phyloP scores from a whole-genome alignment of 2,797 vertebrate genomes.

The Scyliorhinus canicula region DNA sequence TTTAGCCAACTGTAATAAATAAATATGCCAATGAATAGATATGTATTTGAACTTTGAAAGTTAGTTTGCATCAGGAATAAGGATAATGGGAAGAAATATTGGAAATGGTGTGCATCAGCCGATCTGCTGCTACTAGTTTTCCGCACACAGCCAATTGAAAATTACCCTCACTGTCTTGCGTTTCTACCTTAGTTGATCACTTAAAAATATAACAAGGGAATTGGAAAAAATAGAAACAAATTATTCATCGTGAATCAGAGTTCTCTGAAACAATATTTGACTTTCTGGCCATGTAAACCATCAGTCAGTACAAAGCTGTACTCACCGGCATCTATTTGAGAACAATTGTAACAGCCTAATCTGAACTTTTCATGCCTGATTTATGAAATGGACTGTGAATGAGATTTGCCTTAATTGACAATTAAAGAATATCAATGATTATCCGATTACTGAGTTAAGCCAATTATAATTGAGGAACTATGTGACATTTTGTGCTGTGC shows the following conservation, averaged over 20 bases:
- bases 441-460: constrained; percentile 50
- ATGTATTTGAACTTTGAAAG: not conserved
- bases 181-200: not conserved
- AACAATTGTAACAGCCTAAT: not conserved
- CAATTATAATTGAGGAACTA: constrained; percentile 47
- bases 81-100: not conserved
- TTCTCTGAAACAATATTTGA: not conserved
- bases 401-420: constrained; percentile 44
- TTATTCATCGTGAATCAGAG: not conserved
- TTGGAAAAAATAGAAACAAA: not conserved
- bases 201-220: not conserved
- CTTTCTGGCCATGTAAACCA: not conserved
- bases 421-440: constrained; percentile 49
- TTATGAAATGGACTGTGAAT: not conserved
- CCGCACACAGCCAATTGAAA: not conserved
- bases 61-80: not conserved
- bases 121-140: not conserved
- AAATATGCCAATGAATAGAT: not conserved
- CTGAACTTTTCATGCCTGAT: not conserved
- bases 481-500: constrained; percentile 12
- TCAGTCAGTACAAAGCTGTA: too few species aligned
- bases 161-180: not conserved
- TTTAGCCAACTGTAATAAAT: not conserved
- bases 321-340: not conserved
- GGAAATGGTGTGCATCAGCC: not conserved